Percentiles rank a stretch among this genome's conserved stretches.
Evolutionary conservation across 2,888 invertebrate genomes (phyloP).

Genomic region (Plemyria rubiginata): DNA sequence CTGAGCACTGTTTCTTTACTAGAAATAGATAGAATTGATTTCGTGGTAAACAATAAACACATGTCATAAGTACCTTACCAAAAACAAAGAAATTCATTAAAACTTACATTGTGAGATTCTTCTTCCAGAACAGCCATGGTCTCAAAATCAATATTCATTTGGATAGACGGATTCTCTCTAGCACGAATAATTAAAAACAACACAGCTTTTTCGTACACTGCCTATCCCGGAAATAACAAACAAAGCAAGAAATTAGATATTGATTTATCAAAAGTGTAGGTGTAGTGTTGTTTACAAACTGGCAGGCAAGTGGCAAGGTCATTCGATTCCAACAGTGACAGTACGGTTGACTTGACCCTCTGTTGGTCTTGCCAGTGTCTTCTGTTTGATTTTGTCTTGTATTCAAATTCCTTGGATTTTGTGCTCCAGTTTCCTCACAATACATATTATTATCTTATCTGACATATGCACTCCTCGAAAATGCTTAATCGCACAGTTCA

Average conservation of each 20-base stretch:
- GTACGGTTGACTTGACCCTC: neutral
- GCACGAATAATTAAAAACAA: constrained; percentile 44
- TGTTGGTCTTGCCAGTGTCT: neutral
- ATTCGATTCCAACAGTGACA: neutral
- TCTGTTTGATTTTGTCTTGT: neutral
- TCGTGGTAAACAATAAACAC: constrained; percentile 33
- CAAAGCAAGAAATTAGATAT: constrained; percentile 73
- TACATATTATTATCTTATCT: too few species aligned
- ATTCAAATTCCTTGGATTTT: too few species aligned
- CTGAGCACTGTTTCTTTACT: neutral
- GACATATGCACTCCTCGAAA: too few species aligned
- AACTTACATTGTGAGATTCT: constrained; percentile 85
- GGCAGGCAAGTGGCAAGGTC: constrained; percentile 64
- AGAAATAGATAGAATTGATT: neutral
- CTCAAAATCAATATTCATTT: constrained; percentile 86
- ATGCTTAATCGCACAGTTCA: too few species aligned
- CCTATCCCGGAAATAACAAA: constrained; percentile 76
- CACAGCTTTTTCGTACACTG: constrained; percentile 56
- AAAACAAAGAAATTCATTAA: constrained; percentile 58
- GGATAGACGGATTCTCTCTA: constrained; percentile 27
- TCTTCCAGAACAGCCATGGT: constrained; percentile 87
- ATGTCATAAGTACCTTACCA: constrained; percentile 28
- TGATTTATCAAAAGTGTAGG: constrained; percentile 73
- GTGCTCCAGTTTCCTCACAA: too few species aligned
- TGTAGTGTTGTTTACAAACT: constrained; percentile 90